These are phyloP conservation scores for Teinopalpus imperialis DNA, from an alignment of 2,888 invertebrate species.

Conservation along the genomic window DNA sequence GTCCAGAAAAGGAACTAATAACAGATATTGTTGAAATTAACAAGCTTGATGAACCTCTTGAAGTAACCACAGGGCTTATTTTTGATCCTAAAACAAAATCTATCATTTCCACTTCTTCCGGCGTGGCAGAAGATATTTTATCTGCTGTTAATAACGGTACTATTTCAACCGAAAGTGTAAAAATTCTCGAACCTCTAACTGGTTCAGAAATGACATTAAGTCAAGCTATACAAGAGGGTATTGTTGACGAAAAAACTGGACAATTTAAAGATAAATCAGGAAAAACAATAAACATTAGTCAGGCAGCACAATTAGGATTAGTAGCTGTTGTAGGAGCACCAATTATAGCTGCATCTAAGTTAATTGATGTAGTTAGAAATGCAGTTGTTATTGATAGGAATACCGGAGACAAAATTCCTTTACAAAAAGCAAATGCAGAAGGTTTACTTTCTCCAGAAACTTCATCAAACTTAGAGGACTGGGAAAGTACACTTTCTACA, in stretches of 20 bases:
- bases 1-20: conserved; percentile 16
- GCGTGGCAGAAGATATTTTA: conserved; percentile 84
- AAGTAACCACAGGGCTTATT: conserved; percentile 86
- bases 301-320: conserved; percentile 89
- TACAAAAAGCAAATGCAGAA: conserved; percentile 17
- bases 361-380: conserved; percentile 83
- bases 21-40: conserved; percentile 13
- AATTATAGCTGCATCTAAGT: conserved; percentile 85
- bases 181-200: conserved; percentile 86
- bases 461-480: neutral
- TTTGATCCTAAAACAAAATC: conserved; percentile 88
- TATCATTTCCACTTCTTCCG: conserved; percentile 85
- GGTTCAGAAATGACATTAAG: conserved; percentile 86
- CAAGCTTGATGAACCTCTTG: conserved; percentile 74
- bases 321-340: conserved; percentile 89
- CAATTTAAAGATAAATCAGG: conserved; percentile 85
- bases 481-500: neutral
- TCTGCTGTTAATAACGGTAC: conserved; percentile 88
- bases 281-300: conserved; percentile 85
- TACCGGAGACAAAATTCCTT: conserved; percentile 4
- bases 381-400: conserved; percentile 47
- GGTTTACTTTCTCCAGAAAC: conserved; percentile 17
- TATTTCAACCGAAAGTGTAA: conserved; percentile 85
- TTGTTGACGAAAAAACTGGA: conserved; percentile 87
- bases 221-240: conserved; percentile 89